phyloP scores from a whole-genome alignment of 2,797 vertebrate species.

The Epinephelus coioides region DNA sequence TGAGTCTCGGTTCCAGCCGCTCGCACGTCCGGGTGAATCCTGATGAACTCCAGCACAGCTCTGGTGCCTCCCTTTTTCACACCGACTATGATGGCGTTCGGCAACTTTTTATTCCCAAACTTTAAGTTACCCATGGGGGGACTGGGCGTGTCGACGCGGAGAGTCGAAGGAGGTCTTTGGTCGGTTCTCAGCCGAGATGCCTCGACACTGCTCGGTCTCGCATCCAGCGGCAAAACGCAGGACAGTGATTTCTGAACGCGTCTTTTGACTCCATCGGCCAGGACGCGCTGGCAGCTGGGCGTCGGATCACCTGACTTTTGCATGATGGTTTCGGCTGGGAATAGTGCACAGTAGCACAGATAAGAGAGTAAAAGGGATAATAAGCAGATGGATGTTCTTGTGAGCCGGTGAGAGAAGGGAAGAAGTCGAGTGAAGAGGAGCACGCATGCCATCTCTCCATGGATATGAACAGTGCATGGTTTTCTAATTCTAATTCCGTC shows the following conservation, averaged over 20 bases:
- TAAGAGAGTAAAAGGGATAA: conserved; percentile 89
- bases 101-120: conserved; percentile 90
- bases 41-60: conserved; percentile 93
- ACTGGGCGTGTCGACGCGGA: conserved; percentile 64
- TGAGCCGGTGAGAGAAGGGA: conserved; percentile 87
- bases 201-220: conserved; percentile 46
- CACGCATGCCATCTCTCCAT: conserved; percentile 93
- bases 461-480: conserved; percentile 80
- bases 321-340: conserved; percentile 84
- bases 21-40: conserved; percentile 93
- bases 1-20: conserved; percentile 93
- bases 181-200: conserved; percentile 48
- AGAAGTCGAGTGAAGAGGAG: conserved; percentile 87
- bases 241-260: conserved; percentile 86
- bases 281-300: conserved; percentile 80
- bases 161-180: conserved; percentile 39
- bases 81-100: conserved; percentile 92
- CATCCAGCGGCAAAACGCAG: conserved; percentile 69
- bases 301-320: conserved; percentile 78
- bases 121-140: conserved; percentile 75
- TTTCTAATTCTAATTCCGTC: conserved; percentile 63
- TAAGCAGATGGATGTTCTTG: conserved; percentile 87
- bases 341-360: conserved; percentile 90
- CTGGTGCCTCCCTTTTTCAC: conserved; percentile 95
- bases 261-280: conserved; percentile 81